Percentiles rank a stretch among this genome's conserved stretches.
These are phyloP conservation scores for Stomatorhinus ivindoensis DNA, from an alignment of 2,113 vertebrate species.

Conservation along the genomic window DNA sequence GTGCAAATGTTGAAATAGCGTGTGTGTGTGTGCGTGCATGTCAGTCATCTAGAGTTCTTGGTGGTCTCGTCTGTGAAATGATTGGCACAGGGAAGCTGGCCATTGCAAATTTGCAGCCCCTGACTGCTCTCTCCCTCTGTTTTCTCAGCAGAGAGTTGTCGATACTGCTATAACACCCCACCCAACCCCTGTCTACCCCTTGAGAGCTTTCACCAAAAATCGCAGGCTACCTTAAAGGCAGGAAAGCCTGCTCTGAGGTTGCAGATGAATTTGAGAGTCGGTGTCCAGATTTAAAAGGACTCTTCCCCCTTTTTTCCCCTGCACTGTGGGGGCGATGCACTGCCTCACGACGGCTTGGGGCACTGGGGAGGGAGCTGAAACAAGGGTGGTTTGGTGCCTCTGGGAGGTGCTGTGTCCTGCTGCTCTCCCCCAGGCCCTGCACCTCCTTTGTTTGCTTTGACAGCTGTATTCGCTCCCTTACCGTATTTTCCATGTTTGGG, in stretches of 20 bases:
- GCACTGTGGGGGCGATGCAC: neutral
- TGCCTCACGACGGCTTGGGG: neutral
- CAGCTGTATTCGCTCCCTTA: neutral
- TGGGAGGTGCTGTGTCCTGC: neutral
- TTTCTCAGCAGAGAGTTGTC: neutral
- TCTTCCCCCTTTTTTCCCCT: neutral
- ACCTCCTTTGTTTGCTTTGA: neutral
- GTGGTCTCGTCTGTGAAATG: neutral
- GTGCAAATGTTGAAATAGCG: neutral
- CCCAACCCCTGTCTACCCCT: neutral
- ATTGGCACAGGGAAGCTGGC: neutral
- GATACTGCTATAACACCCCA: neutral
- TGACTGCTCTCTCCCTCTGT: neutral
- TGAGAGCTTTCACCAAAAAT: neutral
- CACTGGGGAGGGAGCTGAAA: neutral
- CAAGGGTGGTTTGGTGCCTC: neutral
- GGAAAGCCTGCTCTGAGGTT: neutral
- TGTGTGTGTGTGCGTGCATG: neutral
- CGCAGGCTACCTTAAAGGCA: neutral
- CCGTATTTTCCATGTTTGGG: neutral
- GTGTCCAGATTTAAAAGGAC: neutral
- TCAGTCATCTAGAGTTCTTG: neutral
- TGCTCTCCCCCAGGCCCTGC: neutral
- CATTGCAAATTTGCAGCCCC: neutral
- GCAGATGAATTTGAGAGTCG: neutral